Conservation (phyloP, 2,888 invertebrate species). For the Lycocerus yunnanus region DNA sequence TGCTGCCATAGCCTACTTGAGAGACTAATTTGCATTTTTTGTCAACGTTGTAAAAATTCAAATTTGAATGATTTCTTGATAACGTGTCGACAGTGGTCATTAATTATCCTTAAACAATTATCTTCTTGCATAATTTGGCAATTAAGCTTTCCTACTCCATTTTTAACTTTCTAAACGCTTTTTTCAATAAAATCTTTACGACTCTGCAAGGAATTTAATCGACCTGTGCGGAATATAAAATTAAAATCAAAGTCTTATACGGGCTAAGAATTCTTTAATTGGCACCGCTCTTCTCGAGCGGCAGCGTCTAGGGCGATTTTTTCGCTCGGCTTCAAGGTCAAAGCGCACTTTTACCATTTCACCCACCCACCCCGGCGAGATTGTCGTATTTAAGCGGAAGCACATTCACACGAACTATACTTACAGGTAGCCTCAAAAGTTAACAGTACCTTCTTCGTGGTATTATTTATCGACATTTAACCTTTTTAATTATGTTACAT, state of each 20-base stretch:
- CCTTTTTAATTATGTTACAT: not conserved
- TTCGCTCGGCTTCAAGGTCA: too few relatives aligned
- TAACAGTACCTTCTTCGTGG: not conserved
- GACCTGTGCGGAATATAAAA: too few relatives aligned
- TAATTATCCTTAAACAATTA: not conserved
- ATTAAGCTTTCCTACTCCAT: not conserved
- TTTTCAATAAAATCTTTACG: not conserved
- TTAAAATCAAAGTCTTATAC: too few relatives aligned
- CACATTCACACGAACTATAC: not conserved
- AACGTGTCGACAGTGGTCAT: not conserved
- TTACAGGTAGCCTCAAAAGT: not conserved
- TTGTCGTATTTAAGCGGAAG: not conserved
- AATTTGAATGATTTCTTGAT: not conserved
- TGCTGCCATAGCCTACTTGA: not conserved
- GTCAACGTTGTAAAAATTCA: not conserved
- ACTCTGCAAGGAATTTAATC: too few relatives aligned
- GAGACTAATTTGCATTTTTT: not conserved
- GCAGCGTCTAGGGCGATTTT: too few relatives aligned
- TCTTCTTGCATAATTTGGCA: not conserved
- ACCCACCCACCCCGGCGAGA: too few relatives aligned
- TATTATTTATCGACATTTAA: not conserved
- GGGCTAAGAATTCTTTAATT: too few relatives aligned
- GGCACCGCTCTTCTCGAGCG: too few relatives aligned
- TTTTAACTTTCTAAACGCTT: not conserved
- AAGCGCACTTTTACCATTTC: too few relatives aligned